Evolutionary conservation across 2,888 invertebrate genomes (phyloP), one percentile per base, ranked within the genome.

Genomic region (Clitarchus hookeri): DNA sequence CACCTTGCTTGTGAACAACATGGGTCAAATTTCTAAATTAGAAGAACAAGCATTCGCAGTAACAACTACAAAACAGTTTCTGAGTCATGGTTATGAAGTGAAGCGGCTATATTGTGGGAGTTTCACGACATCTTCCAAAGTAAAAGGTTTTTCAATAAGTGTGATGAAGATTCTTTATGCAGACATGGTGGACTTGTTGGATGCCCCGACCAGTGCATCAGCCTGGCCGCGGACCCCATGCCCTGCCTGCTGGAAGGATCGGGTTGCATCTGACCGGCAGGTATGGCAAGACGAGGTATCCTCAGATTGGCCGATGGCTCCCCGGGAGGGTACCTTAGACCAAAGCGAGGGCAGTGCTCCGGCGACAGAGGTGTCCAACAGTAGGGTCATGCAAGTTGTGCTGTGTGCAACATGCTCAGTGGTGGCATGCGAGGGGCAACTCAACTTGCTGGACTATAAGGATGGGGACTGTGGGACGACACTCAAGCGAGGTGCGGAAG

Each of bases 81-180:
- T 89, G 2, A 86, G 89, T 48, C 25, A 84, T 16, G 85, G 86
- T 25, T 84, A 83, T 44, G 65, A 12, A 16, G 79, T 87, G 48
- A 23, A 53, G 6, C 84, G 87, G 9, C n/a, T 82, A 23, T 87
- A 85, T 82, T 48, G 79, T 65, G 88, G 88, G 6, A 89, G 91
- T 6, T 92, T 95, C 88, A 94, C 96, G 91, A 96, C 97, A 0
- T 96, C 96, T 0, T 90, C 97, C 83, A 95, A 97, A 89, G 96
- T 96, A 93, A 94, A 95, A 86, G 97, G 97, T 12, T 93, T 97
- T 89, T 95, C 96, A 88, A 92, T 98, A 44, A 95, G 96, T 23
- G 89, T 97, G 26, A 89, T 96, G 16, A 93, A 94, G 88, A 90
- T 95, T 19, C 91, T 91, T 23, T 89, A 91, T 6, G 87, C 90